These are phyloP conservation scores for Actenoides hombroni DNA, from an alignment of 2,113 vertebrate species.

Conservation along the genomic window DNA sequence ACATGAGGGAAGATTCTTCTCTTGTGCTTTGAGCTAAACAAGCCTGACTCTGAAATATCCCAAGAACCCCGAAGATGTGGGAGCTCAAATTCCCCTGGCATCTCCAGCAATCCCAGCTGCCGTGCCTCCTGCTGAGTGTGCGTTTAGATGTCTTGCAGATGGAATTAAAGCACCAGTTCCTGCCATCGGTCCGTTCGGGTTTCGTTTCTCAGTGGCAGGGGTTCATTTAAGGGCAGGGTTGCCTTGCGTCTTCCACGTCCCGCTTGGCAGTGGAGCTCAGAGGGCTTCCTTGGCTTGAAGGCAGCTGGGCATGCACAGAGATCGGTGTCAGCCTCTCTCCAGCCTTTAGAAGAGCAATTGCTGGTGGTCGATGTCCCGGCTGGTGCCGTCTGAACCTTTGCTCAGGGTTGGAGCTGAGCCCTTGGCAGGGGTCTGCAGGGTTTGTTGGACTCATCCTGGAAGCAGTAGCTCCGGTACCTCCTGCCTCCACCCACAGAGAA, in stretches of 20 bases:
- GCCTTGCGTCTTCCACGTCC: background rate
- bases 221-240: background rate
- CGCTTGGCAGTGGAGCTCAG: background rate
- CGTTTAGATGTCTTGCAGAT: background rate
- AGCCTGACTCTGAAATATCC: background rate
- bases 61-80: background rate
- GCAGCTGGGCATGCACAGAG: background rate
- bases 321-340: background rate
- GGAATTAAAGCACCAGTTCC: background rate
- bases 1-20: background rate
- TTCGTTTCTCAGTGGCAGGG: fast-evolving
- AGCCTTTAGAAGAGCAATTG: background rate
- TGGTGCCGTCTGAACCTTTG: background rate
- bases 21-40: background rate
- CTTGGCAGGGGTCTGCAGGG: background rate
- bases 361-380: background rate
- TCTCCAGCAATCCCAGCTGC: background rate
- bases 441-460: background rate
- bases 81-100: background rate
- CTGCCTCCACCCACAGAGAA: background rate
- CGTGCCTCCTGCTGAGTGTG: fast-evolving
- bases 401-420: background rate
- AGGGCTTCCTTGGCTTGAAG: background rate
- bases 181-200: background rate
- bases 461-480: background rate